A percentile compares a stretch with the other conserved stretches of the same genome.
phyloP scores from a whole-genome alignment of 2,888 invertebrate genomes.

The Caenorhabditis doughertyi region DNA sequence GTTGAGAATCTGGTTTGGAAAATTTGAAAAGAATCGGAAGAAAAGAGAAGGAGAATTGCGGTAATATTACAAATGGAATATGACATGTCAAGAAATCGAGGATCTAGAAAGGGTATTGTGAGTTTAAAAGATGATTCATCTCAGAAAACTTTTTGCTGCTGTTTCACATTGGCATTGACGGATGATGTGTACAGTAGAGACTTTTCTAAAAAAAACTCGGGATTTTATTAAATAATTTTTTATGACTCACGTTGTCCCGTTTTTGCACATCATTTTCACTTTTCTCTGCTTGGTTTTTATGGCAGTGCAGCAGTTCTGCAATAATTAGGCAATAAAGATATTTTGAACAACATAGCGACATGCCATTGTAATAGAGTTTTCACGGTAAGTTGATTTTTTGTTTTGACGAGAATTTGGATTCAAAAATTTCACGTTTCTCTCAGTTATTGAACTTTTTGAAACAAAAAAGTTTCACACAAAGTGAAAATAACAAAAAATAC shows the following conservation, averaged over 20 bases:
- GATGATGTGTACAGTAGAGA: conserved; percentile 73
- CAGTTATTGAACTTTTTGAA: no score
- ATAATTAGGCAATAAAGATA: not conserved
- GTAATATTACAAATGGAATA: conserved; percentile 27
- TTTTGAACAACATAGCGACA: no score
- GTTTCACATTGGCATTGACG: conserved; percentile 77
- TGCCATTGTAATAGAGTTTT: no score
- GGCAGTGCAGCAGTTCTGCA: conserved; percentile 71
- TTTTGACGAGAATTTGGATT: no score
- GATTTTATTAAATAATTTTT: not conserved
- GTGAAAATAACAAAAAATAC: conserved; percentile 7
- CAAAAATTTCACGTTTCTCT: no score
- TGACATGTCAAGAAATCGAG: conserved; percentile 40
- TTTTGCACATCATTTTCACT: conserved; percentile 77
- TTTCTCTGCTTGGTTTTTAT: conserved; percentile 75
- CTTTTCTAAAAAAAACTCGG: conserved; percentile 59
- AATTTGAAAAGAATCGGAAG: conserved; percentile 13
- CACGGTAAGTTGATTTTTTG: no score
- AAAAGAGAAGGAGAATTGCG: not conserved
- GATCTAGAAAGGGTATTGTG: conserved; percentile 22
- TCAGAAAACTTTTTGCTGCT: conserved; percentile 34
- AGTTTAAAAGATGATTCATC: not conserved
- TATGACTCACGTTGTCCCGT: conserved; percentile 70
- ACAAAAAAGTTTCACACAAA: no score
- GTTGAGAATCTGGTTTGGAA: conserved; percentile 31